Evolutionary conservation across 2,113 vertebrate species (phyloP).

Genomic region (Pseudolaguvia tuberculata): DNA sequence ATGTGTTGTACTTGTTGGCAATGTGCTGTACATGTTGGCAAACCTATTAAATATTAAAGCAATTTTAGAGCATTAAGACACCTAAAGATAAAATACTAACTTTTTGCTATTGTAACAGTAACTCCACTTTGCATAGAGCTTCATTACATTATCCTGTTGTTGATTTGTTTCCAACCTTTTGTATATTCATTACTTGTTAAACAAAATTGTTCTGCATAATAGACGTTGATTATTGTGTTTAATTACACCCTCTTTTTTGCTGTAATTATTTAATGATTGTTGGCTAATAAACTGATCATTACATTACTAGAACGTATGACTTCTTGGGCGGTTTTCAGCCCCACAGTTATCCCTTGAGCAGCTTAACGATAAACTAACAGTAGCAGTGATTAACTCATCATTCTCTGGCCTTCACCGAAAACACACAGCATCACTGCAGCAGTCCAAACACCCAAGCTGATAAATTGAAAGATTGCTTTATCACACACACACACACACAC

Average conservation of each 20-base stretch:
- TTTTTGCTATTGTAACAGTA: not conserved
- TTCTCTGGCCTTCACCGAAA: not conserved
- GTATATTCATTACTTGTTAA: not conserved
- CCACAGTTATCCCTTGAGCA: not conserved
- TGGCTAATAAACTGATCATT: too few species aligned
- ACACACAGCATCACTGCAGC: not conserved
- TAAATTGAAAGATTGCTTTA: constrained; percentile 1
- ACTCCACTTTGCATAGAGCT: not conserved
- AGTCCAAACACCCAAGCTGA: not conserved
- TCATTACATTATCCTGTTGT: not conserved
- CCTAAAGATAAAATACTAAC: not conserved
- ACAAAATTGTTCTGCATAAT: not conserved
- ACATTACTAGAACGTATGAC: not conserved
- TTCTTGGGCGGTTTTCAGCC: not conserved
- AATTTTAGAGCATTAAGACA: not conserved
- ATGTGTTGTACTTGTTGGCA: not conserved
- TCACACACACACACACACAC: not conserved
- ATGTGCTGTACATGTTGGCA: not conserved
- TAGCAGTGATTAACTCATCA: not conserved
- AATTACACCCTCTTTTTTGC: not conserved
- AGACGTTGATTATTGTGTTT: not conserved
- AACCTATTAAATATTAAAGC: not conserved
- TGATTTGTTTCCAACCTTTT: not conserved
- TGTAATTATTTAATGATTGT: not conserved
- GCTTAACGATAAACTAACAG: not conserved